Evolutionary conservation across 2,888 invertebrate species (phyloP), one percentile per base, ranked within the genome.

Genomic region (Amphipoea lucens): DNA sequence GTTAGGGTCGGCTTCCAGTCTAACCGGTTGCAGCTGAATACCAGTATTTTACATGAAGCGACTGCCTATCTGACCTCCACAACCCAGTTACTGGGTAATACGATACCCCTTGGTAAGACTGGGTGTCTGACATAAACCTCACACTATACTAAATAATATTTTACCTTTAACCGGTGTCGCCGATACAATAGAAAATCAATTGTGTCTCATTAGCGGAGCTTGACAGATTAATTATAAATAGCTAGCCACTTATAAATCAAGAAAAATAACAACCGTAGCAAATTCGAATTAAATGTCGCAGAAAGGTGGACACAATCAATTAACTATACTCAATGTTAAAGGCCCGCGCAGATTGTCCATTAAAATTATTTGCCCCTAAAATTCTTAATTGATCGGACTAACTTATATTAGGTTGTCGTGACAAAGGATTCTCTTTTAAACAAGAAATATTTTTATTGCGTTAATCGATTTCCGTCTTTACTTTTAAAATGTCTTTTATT

Each of bases 241-340:
- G 3, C 23, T n/a, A 7, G 4, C 45, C 2, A 17, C 6, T 11
- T 17, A 69, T 1, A 45, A 4, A 36, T 12, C 7, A n/a, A 9
- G 20, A 65, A 65, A 65, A 60, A n/a, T 0, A 74, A 60, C 0
- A 48, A n/a, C 73, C 63, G 57, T 14, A 51, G 4, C 62, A 1
- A 83, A 83, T 79, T 36, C 4, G 5, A 12, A 74, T 75, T 66
- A 65, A 65, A 69, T 54, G 60, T 73, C 54, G 4, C 40, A 12
- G 14, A 54, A 48, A 29, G 11, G 57, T 62, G 76, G 20, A 76
- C 36, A 60, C 3, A 80, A 77, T 74, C 74, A 75, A 84, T 75
- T 76, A 66, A 29, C 4, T 68, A 11, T 29, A 48, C 29, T n/a
- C 11, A 63, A 62, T 57, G 66, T 17, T 72, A 72, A 69, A 69